Evolutionary conservation across 2,888 invertebrate genomes (phyloP).

Genomic region (Lochmaea crataegi): DNA sequence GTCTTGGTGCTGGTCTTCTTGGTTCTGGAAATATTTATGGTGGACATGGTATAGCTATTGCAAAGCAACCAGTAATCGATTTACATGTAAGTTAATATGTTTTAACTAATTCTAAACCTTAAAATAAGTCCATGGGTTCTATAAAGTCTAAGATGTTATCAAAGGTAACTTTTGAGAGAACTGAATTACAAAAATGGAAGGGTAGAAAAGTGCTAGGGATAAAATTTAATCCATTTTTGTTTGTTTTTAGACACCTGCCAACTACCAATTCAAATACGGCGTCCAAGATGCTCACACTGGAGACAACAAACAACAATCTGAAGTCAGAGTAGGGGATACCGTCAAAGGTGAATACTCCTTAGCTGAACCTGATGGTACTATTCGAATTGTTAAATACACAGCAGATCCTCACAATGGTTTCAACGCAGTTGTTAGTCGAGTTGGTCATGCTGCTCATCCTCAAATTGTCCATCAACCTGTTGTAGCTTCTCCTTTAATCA

Average conservation of each 20-base stretch:
- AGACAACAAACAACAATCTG: constrained; percentile 70
- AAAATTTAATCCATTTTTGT: not conserved
- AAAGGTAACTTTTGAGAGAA: no score
- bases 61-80: constrained; percentile 26
- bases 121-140: no score
- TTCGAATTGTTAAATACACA: constrained; percentile 57
- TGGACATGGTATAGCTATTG: constrained; percentile 24
- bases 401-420: constrained; percentile 74
- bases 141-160: no score
- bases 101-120: no score
- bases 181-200: no score
- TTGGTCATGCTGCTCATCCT: constrained; percentile 68
- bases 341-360: constrained; percentile 63
- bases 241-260: constrained; percentile 56
- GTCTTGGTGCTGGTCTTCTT: constrained; percentile 21
- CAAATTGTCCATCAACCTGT: constrained; percentile 51
- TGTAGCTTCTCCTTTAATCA: constrained; percentile 6
- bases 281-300: constrained; percentile 71
- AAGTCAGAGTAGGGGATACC: constrained; percentile 69
- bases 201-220: no score
- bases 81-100: constrained; percentile 25
- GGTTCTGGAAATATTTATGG: constrained; percentile 7
- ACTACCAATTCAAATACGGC: constrained; percentile 70
- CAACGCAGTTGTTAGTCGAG: constrained; percentile 76
- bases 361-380: constrained; percentile 59